Conservation (phyloP, 2,113 vertebrate genomes). For the Syngnathus scovelli region DNA sequence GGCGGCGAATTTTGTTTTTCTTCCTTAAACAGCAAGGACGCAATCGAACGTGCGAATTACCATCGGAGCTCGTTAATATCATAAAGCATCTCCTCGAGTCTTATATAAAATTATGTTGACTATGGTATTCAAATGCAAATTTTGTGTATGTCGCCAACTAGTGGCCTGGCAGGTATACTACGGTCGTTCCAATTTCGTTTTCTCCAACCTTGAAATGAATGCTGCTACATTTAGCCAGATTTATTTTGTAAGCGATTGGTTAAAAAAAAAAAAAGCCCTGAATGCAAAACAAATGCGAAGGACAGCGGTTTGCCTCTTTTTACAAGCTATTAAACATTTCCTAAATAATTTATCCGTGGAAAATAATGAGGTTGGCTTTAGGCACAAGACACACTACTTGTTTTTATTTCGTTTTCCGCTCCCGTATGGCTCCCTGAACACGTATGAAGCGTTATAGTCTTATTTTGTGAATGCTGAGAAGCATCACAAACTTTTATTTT, state of each 20-base stretch:
- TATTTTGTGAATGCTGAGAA: not conserved
- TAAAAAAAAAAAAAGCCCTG: not conserved
- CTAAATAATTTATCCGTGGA: not conserved
- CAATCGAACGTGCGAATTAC: not conserved
- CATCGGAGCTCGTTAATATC: not conserved
- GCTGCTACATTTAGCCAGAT: not conserved
- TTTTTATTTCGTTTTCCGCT: not conserved
- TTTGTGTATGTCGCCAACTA: too few relatives aligned
- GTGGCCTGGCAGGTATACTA: too few relatives aligned
- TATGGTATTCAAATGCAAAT: too few relatives aligned
- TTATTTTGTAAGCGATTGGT: not conserved
- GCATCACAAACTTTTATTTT: not conserved
- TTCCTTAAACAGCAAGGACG: slow-evolving; percentile 23
- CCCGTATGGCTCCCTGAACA: not conserved
- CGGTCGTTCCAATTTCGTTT: too few relatives aligned
- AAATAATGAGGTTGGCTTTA: not conserved
- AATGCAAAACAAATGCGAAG: not conserved
- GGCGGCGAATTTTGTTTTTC: slow-evolving; percentile 28
- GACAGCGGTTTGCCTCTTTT: not conserved
- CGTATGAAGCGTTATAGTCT: not conserved
- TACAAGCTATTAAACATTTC: not conserved
- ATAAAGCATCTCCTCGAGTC: not conserved
- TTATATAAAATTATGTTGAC: too few relatives aligned
- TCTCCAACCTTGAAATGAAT: not conserved
- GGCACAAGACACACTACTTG: not conserved